Percentiles rank a stretch among this genome's conserved stretches.
Conservation (phyloP, 1,140 invertebrate species). For the Trichomalopsis sarcophagae region DNA sequence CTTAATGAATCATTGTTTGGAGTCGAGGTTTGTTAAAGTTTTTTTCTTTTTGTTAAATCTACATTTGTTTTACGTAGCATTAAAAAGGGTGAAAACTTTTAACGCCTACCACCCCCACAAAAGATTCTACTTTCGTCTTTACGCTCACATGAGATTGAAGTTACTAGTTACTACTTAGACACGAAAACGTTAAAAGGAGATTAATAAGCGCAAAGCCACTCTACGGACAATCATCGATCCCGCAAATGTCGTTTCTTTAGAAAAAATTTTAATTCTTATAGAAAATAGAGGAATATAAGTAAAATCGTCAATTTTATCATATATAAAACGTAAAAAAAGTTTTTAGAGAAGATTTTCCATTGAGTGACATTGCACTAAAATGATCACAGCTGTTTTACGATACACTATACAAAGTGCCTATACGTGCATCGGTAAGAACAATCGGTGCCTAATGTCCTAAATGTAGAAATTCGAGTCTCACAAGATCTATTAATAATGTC, state of each 20-base stretch:
- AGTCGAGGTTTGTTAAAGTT: constrained; percentile 19
- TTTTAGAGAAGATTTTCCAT: constrained; percentile 17
- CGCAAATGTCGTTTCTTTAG: neutral
- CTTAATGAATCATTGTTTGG: constrained; percentile 8
- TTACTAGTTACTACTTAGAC: constrained; percentile 46
- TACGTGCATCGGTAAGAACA: constrained; percentile 44
- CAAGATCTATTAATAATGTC: constrained; percentile 24
- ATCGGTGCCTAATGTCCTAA: constrained; percentile 41
- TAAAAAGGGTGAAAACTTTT: constrained; percentile 12
- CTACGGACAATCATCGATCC: constrained; percentile 6
- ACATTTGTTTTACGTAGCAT: constrained; percentile 35
- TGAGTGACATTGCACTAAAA: constrained; percentile 21
- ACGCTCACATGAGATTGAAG: constrained; percentile 29
- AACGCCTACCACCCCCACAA: constrained; percentile 14
- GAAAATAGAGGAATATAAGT: neutral
- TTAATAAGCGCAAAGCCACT: constrained; percentile 28
- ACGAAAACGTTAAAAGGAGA: constrained; percentile 44
- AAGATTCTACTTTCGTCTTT: constrained; percentile 38
- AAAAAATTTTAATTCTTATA: constrained; percentile 9
- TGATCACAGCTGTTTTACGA: constrained; percentile 55
- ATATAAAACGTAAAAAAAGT: constrained; percentile 44
- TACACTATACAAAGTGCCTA: constrained; percentile 45
- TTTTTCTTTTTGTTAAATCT: constrained; percentile 19
- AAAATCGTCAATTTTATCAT: neutral
- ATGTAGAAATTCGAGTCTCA: constrained; percentile 46